phyloP scores from a whole-genome alignment of 2,888 invertebrate genomes.

The Phengaris alcon region DNA sequence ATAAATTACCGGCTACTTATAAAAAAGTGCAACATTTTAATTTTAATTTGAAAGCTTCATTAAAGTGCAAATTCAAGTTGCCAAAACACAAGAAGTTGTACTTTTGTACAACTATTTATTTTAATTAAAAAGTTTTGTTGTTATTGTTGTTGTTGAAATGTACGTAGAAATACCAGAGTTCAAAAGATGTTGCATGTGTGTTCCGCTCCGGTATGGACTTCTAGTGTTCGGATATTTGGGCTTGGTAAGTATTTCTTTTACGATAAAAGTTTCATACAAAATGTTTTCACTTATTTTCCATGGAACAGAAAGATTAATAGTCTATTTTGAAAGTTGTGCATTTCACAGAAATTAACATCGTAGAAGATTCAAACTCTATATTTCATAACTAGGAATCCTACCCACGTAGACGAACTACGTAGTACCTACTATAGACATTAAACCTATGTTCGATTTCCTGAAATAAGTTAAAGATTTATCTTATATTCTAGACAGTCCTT shows the following conservation, averaged over 20 bases:
- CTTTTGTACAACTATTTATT: too few species aligned
- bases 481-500: too few species aligned
- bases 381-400: too few species aligned
- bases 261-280: neutral
- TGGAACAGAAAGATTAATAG: neutral
- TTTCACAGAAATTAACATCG: too few species aligned
- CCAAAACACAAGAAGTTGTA: too few species aligned
- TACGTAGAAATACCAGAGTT: slow-evolving; percentile 26
- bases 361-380: too few species aligned
- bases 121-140: too few species aligned
- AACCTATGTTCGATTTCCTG: too few species aligned
- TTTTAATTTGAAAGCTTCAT: neutral
- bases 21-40: neutral
- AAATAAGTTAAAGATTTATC: too few species aligned
- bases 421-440: too few species aligned
- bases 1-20: neutral
- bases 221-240: slow-evolving; percentile 40
- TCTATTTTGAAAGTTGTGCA: neutral
- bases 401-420: too few species aligned
- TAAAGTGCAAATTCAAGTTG: too few species aligned
- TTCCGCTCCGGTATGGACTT: slow-evolving; percentile 38
- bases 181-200: slow-evolving; percentile 36
- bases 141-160: neutral
- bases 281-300: neutral
- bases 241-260: slow-evolving; percentile 39